Evolutionary conservation across 2,888 invertebrate genomes (phyloP), one percentile per base, ranked within the genome.

Genomic region (Xestia ashworthii): DNA sequence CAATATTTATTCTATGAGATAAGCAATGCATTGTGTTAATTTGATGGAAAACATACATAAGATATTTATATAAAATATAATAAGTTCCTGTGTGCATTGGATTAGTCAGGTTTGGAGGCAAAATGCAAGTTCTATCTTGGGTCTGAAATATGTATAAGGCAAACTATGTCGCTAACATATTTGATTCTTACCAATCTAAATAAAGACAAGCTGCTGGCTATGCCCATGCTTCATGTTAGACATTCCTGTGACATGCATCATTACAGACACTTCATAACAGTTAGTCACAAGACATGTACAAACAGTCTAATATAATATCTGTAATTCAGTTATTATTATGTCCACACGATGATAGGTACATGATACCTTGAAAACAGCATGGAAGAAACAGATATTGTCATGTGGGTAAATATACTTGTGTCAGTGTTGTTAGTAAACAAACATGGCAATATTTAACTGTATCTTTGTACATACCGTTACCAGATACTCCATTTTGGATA

Each of bases 391-490:
- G 6, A 38, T 58, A 19, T 9, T 50, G 5, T 12, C 12, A n/a
- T 50, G 14, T 48, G 19, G 25, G n/a, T 65, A 22, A 81, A 44
- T 44, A 38, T 32, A 38, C 9, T 48, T 60, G 41, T 41, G 32
- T 64, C 48, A 71, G 53, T 80, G 70, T 32, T 80, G 41, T 84
- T 80, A 81, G 44, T 70, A 50, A 12, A 69, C 11, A 46, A 58
- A 60, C 14, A 55, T 55, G 32, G n/a, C 16, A 70, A 67, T 65
- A 44, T 44, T 50, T 22, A 75, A 38, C 6, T 66, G 11, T 62
- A 32, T 67, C 22, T 68, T 41, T 38, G 19, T 74, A 84, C 84
- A 84, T 96, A 96, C 96, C 95, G 92, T 93, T 92, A 78, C 90
- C 91, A 38, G 85, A 86, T 50, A 87, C 84, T 87, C 90, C 38